phyloP scores from a whole-genome alignment of 2,797 vertebrate genomes.

The Esox lucius region DNA sequence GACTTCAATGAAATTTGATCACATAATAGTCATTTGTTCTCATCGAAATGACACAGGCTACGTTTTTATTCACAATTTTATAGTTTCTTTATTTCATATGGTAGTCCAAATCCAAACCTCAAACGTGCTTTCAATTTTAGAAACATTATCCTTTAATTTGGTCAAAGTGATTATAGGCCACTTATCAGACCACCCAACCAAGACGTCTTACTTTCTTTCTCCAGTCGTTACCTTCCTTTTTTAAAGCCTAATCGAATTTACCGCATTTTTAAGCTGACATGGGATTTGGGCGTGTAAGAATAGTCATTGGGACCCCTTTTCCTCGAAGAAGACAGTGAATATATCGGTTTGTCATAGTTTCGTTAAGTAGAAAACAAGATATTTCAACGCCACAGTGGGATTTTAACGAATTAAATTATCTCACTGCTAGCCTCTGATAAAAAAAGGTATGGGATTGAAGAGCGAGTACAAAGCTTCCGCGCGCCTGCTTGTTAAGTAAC shows the following conservation, averaged over 20 bases:
- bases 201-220: constrained; percentile 17
- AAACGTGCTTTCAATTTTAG: neutral
- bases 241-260: constrained; percentile 69
- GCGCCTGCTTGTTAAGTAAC: constrained; percentile 74
- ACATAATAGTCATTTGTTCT: constrained; percentile 46
- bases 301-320: constrained; percentile 50
- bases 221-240: constrained; percentile 41
- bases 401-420: constrained; percentile 75
- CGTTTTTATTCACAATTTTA: neutral
- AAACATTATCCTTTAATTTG: neutral
- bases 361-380: constrained; percentile 71
- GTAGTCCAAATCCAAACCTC: neutral
- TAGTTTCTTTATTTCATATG: constrained; percentile 3
- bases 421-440: constrained; percentile 71
- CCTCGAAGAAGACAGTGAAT: constrained; percentile 56
- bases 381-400: constrained; percentile 68
- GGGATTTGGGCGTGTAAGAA: constrained; percentile 60
- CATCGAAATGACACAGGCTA: constrained; percentile 11
- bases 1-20: constrained; percentile 66
- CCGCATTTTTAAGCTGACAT: constrained; percentile 65
- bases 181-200: neutral
- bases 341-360: constrained; percentile 67
- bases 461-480: constrained; percentile 37
- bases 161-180: neutral
- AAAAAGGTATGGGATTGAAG: constrained; percentile 60